phyloP scores from a whole-genome alignment of 2,888 invertebrate species.

The Dioctria rufipes region DNA sequence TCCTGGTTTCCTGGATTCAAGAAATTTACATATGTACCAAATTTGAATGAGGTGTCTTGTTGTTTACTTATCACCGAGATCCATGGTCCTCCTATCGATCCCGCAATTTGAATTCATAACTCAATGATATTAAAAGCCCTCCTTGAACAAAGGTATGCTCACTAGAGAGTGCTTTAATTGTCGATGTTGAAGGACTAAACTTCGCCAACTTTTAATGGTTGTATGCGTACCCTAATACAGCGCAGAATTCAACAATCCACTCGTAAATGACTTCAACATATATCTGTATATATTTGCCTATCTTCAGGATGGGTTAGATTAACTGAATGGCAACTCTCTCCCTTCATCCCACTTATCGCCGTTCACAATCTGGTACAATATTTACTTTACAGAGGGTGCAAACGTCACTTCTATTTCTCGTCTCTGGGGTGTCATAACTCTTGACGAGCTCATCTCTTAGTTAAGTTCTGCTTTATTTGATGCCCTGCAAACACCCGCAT shows the following conservation, averaged over 20 bases:
- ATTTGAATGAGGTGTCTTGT: too few species aligned
- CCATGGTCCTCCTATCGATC: too few species aligned
- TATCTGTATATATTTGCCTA: slow-evolving; percentile 5
- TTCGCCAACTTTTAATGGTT: slow-evolving; percentile 65
- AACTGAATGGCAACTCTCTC: slow-evolving; percentile 6
- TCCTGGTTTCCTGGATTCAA: too few species aligned
- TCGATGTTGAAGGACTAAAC: too few species aligned
- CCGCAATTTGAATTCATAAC: too few species aligned
- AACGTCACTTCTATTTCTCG: slow-evolving; percentile 60
- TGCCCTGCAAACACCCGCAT: background rate
- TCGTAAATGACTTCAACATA: slow-evolving; percentile 2
- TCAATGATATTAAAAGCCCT: too few species aligned
- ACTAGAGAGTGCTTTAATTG: too few species aligned
- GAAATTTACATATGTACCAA: too few species aligned
- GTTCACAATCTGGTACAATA: background rate
- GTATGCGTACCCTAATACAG: slow-evolving; percentile 68
- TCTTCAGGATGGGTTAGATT: slow-evolving; percentile 19
- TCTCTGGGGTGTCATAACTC: slow-evolving; percentile 71
- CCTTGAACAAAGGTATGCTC: too few species aligned
- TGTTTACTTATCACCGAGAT: too few species aligned
- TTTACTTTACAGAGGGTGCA: slow-evolving; percentile 48
- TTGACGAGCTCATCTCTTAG: slow-evolving; percentile 72
- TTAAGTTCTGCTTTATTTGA: slow-evolving; percentile 68
- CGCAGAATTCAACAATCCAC: slow-evolving; percentile 65
- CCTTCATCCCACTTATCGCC: background rate